Evolutionary conservation across 1,140 invertebrate species (phyloP).

Genomic region (Drosophila rhopaloa): DNA sequence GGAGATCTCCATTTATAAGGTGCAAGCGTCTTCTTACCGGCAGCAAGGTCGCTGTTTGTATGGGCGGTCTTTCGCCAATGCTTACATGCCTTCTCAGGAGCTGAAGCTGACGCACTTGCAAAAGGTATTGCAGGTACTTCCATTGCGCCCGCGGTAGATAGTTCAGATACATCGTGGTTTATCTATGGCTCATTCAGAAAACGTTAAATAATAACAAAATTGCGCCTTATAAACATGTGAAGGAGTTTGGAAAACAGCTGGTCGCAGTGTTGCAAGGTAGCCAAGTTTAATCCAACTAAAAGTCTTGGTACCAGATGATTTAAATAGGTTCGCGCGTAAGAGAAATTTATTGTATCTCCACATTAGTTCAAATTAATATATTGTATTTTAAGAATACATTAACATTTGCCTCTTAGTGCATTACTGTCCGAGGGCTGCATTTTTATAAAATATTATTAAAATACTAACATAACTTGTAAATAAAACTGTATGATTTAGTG

Average conservation of each 20-base stretch:
- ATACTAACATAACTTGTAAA: too few relatives aligned
- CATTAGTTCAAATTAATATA: too few relatives aligned
- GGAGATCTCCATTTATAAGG: background rate
- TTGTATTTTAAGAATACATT: too few relatives aligned
- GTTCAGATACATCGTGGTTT: slow-evolving; percentile 52
- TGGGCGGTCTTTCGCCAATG: slow-evolving; percentile 39
- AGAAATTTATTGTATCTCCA: too few relatives aligned
- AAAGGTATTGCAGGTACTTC: slow-evolving; percentile 55
- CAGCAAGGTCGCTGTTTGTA: background rate
- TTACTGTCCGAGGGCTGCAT: too few relatives aligned
- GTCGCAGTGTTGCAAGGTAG: background rate
- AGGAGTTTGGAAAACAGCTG: slow-evolving; percentile 31
- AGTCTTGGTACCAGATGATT: too few relatives aligned
- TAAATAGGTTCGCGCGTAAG: too few relatives aligned
- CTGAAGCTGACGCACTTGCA: slow-evolving; percentile 53
- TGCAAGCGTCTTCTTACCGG: background rate
- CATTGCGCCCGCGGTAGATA: slow-evolving; percentile 37
- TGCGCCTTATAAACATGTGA: slow-evolving; percentile 32
- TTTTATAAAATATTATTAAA: too few relatives aligned
- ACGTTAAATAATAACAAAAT: slow-evolving; percentile 67
- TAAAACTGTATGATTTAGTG: too few relatives aligned
- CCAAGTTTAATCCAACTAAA: background rate
- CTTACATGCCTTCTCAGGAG: slow-evolving; percentile 34
- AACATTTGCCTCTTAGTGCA: too few relatives aligned
- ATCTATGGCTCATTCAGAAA: slow-evolving; percentile 46